phyloP scores from a whole-genome alignment of 2,113 vertebrate genomes.

The Carassius gibelio region DNA sequence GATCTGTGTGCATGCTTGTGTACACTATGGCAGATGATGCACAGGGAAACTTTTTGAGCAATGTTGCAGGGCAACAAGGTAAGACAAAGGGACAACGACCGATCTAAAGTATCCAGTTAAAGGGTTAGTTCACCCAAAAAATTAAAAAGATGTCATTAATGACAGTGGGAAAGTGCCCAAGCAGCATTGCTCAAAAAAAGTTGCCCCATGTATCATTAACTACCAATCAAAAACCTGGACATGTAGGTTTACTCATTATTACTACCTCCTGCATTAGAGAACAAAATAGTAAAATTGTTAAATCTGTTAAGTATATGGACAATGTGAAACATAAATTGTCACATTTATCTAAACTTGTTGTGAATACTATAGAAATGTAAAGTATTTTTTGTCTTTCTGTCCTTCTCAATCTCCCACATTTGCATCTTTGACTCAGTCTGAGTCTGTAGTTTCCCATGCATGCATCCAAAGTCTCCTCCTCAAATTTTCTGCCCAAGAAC shows the following conservation, averaged over 20 bases:
- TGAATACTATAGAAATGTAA: too few species aligned
- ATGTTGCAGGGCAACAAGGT: too few species aligned
- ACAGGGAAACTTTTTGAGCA: too few species aligned
- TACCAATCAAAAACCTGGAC: background rate
- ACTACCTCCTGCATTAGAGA: background rate
- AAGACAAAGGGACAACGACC: too few species aligned
- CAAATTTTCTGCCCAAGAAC: constrained; percentile 91
- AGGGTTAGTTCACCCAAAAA: too few species aligned
- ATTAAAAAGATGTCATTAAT: too few species aligned
- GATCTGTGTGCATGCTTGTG: background rate
- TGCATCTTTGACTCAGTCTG: constrained; percentile 72
- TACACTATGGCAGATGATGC: background rate
- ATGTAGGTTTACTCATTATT: background rate
- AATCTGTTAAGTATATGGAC: background rate
- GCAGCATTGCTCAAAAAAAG: too few species aligned
- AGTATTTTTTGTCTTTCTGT: background rate
- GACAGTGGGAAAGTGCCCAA: too few species aligned
- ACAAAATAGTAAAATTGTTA: background rate
- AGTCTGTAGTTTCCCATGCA: constrained; percentile 76
- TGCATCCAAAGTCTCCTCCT: constrained; percentile 89
- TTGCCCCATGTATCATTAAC: too few species aligned
- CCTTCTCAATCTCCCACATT: background rate
- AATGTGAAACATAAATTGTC: background rate
- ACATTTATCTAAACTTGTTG: background rate
- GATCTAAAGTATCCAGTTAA: too few species aligned